phyloP scores from a whole-genome alignment of 1,140 invertebrate species.

The Zaprionus taronus region DNA sequence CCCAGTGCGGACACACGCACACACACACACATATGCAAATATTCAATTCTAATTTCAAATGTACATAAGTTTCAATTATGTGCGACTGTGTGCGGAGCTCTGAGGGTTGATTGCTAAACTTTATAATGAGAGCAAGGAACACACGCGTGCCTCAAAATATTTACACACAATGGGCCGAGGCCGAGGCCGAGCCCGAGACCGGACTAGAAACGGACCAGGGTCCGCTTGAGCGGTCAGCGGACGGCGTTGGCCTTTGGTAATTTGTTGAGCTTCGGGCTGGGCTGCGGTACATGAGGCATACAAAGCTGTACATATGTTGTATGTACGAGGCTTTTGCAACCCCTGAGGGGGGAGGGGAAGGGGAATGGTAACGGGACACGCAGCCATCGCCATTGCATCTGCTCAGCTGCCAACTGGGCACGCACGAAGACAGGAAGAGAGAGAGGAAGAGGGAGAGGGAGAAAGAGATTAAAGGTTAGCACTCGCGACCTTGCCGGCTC shows the following conservation, averaged over 20 bases:
- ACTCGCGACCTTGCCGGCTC: constrained; percentile 72
- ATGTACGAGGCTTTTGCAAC: constrained; percentile 46
- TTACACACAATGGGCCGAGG: constrained; percentile 78
- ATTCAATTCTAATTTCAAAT: constrained; percentile 49
- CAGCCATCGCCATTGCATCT: constrained; percentile 41
- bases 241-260: constrained; percentile 77
- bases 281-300: constrained; percentile 37
- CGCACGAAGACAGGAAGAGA: constrained; percentile 51
- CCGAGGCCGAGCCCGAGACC: constrained; percentile 14
- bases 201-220: constrained; percentile 38
- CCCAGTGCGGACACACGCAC: background rate
- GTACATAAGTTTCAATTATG: constrained; percentile 49
- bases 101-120: constrained; percentile 67
- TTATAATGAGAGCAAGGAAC: constrained; percentile 80
- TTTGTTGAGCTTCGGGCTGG: constrained; percentile 67
- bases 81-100: constrained; percentile 18
- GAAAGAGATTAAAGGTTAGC: constrained; percentile 78
- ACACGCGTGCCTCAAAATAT: constrained; percentile 83
- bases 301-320: constrained; percentile 9
- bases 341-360: constrained; percentile 23
- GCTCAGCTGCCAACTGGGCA: constrained; percentile 49
- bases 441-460: background rate
- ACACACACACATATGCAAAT: constrained; percentile 25
- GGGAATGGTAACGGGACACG: constrained; percentile 26
- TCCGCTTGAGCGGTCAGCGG: constrained; percentile 64